Base-by-base conservation (phyloP, 2,113 vertebrate species). In the Corapipo altera region DNA sequence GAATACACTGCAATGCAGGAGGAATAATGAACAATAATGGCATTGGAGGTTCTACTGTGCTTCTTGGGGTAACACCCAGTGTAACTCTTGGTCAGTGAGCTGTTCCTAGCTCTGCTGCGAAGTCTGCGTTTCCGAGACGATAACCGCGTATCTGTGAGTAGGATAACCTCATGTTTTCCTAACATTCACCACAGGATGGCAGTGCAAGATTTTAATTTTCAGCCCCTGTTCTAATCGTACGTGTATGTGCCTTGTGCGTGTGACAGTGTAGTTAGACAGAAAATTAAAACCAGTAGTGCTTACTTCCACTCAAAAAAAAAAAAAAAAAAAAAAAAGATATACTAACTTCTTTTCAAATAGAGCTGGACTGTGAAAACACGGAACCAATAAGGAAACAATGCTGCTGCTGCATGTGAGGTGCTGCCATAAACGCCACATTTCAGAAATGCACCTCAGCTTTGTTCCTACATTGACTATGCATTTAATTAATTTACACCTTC, bases 171-270 rank as follows among this genome's bases (percentile, higher is more conserved):
- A 2, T 28, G 35, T 65, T 88, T 74, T 95, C 44, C 79, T 48
- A 4, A 57, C 19, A 35, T 37, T 66, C 24, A 79, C 97, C 97
- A 83, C 92, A 93, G 41, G 96, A 93, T 96, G 97, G 97, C 97
- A 93, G 89, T 92, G 75, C 43, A 58, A 82, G 88, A 89, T 86
- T 72, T 96, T 43, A 28, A 58, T 85, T 95, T 81, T 43, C 57
- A 39, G 32, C 27, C 39, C 43, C 37, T 8, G 20, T 51, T 76
- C 44, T 35, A 5, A 2, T 7, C 3, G 11, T 19, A 3, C 6
- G 17, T 16, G 67, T 65, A 39, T 39, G 20, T 52, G 78, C 80
- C 69, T 49, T 51, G 58, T 91, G 93, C 86, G 39, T 91, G 96
- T 66, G 73, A 83, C 24, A 44, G 73, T 3, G 1, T 41, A 52